Evolutionary conservation across 2,797 vertebrate species (phyloP).

Genomic region (Triplophysa bombifrons): DNA sequence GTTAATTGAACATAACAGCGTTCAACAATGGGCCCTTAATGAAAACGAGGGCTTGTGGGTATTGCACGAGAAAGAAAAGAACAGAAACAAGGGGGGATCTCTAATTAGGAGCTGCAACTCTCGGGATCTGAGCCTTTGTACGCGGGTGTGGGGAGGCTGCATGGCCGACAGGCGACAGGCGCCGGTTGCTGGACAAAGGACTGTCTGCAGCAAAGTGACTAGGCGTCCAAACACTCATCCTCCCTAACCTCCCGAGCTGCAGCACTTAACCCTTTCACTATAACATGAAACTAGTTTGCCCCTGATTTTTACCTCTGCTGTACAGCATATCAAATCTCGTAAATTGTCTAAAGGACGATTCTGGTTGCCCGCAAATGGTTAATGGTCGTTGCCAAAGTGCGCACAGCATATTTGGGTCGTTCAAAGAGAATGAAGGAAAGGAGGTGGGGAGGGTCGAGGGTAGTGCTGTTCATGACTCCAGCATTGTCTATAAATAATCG

Average conservation of each 20-base stretch:
- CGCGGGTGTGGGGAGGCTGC: slow-evolving; percentile 73
- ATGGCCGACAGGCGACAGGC: slow-evolving; percentile 78
- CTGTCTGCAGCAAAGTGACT: slow-evolving; percentile 76
- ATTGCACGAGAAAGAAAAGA: slow-evolving; percentile 74
- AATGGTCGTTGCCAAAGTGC: slow-evolving; percentile 43
- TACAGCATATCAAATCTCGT: slow-evolving; percentile 14
- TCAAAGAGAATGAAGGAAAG: slow-evolving; percentile 31
- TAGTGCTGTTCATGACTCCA: slow-evolving; percentile 31
- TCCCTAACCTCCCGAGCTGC: slow-evolving; percentile 60
- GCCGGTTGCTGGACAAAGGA: slow-evolving; percentile 80
- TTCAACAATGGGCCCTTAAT: slow-evolving; percentile 75
- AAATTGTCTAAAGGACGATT: neutral
- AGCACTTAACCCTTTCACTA: slow-evolving; percentile 76
- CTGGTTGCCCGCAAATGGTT: slow-evolving; percentile 17
- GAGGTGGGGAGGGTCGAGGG: slow-evolving; percentile 20
- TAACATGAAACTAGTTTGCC: slow-evolving; percentile 16
- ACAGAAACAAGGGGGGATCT: slow-evolving; percentile 70
- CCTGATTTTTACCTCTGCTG: slow-evolving; percentile 22
- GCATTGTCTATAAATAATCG: slow-evolving; percentile 66
- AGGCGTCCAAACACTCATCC: slow-evolving; percentile 70
- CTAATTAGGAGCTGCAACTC: slow-evolving; percentile 75
- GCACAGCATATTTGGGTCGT: slow-evolving; percentile 50
- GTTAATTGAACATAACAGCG: slow-evolving; percentile 83
- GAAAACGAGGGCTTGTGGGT: slow-evolving; percentile 76
- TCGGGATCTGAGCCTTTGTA: slow-evolving; percentile 59